These are phyloP conservation scores for Piezodorus guildinii DNA, from an alignment of 1,140 invertebrate genomes.

Conservation along the genomic window DNA sequence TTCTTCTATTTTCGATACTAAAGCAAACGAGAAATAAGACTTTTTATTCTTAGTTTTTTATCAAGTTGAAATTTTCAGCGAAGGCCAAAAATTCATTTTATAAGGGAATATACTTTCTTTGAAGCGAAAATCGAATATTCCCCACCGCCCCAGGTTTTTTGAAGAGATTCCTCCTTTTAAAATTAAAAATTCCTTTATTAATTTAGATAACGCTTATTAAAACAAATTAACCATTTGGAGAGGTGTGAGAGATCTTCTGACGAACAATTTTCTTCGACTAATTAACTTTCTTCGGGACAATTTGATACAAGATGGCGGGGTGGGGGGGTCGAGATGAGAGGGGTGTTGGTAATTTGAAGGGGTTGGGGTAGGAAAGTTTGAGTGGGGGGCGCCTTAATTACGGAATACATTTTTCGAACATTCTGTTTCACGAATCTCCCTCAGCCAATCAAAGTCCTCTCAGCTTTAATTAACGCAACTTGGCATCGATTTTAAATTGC, in stretches of 20 bases:
- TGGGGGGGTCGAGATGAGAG: background rate
- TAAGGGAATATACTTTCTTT: too few species aligned
- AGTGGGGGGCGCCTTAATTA: background rate
- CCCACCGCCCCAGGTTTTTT: too few species aligned
- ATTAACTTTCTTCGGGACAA: conserved; percentile 14
- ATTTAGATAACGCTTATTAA: conserved; percentile 17
- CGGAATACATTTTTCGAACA: conserved; percentile 3
- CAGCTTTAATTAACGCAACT: too few species aligned
- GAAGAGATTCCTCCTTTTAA: background rate
- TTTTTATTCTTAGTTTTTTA: too few species aligned
- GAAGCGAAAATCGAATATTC: too few species aligned
- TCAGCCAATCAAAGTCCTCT: too few species aligned
- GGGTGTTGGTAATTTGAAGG: background rate
- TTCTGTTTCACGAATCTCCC: too few species aligned
- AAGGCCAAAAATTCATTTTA: too few species aligned
- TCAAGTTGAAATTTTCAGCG: too few species aligned
- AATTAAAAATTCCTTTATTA: conserved; percentile 18
- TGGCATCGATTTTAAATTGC: too few species aligned
- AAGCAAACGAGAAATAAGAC: too few species aligned
- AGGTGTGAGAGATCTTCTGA: background rate
- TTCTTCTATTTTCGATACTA: too few species aligned
- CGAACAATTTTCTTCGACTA: conserved; percentile 16
- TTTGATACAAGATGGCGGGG: background rate
- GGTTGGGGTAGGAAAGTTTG: background rate
- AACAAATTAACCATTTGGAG: conserved; percentile 12